These are phyloP conservation scores for Salmo trutta DNA, from an alignment of 2,797 vertebrate genomes.

Conservation along the genomic window DNA sequence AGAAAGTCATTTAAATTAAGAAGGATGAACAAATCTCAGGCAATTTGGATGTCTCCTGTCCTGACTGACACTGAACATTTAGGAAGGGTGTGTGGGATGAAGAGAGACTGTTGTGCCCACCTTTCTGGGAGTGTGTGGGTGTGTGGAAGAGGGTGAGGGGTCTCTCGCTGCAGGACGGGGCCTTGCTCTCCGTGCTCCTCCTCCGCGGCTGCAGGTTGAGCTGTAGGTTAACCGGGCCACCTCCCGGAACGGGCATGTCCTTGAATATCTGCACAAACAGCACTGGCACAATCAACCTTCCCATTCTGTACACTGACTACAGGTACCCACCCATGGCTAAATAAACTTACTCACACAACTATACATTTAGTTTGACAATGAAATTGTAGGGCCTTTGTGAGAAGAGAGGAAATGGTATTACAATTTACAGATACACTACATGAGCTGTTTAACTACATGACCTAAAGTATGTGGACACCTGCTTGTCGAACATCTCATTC, in stretches of 20 bases:
- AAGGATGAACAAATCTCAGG: too few relatives aligned
- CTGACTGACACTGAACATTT: background rate
- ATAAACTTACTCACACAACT: background rate
- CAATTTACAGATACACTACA: background rate
- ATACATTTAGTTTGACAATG: background rate
- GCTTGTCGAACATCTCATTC: too few relatives aligned
- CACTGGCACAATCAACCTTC: too few relatives aligned
- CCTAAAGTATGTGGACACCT: too few relatives aligned
- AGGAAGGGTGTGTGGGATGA: background rate
- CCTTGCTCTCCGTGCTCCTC: constrained; percentile 85
- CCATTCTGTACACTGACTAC: too few relatives aligned
- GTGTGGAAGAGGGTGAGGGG: constrained; percentile 93
- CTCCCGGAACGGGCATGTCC: constrained; percentile 74
- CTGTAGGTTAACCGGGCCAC: constrained; percentile 72
- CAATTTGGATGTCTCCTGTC: too few relatives aligned
- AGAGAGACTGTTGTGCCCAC: constrained; percentile 58
- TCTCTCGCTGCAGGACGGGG: constrained; percentile 93
- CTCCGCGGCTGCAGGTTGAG: constrained; percentile 79
- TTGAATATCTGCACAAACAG: constrained; percentile 84
- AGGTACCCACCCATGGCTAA: too few relatives aligned
- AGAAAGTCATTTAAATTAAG: too few relatives aligned
- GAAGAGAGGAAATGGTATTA: background rate
- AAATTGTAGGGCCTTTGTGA: background rate
- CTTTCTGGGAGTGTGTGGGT: constrained; percentile 78
- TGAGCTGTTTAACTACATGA: too few relatives aligned